Evolutionary conservation across 2,113 vertebrate species (phyloP).

Genomic region (Uria lomvia): DNA sequence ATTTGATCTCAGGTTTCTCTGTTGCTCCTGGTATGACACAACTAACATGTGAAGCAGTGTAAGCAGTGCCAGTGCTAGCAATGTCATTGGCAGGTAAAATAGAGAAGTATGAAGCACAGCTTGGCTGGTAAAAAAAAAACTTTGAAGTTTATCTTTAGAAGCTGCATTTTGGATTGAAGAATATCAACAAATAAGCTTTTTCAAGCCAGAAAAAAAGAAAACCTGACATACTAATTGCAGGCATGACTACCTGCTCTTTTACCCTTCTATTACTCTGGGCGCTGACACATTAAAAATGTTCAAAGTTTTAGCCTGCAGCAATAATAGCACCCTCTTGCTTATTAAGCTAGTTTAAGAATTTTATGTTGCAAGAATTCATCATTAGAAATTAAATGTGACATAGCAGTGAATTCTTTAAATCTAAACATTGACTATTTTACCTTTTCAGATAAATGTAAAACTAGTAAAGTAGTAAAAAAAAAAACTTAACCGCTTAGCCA

Average conservation of each 20-base stretch:
- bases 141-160: background rate
- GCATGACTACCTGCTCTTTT: background rate
- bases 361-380: background rate
- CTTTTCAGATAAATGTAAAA: background rate
- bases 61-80: slow-evolving; percentile 54
- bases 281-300: background rate
- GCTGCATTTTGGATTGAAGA: background rate
- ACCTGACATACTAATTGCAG: background rate
- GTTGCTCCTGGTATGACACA: slow-evolving; percentile 63
- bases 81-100: slow-evolving; percentile 44
- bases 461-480: background rate
- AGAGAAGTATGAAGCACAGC: slow-evolving; percentile 46
- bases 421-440: background rate
- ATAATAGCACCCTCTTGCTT: background rate
- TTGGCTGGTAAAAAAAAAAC: background rate
- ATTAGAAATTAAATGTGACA: background rate
- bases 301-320: background rate
- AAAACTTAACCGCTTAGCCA: background rate
- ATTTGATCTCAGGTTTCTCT: slow-evolving; percentile 58
- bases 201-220: background rate
- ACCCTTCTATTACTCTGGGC: background rate
- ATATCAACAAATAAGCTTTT: background rate
- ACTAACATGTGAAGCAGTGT: slow-evolving; percentile 51
- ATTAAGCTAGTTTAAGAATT: background rate
- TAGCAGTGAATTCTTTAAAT: background rate